Conservation (phyloP, 2,888 invertebrate species). For the Scrobipalpa atriplicella region DNA sequence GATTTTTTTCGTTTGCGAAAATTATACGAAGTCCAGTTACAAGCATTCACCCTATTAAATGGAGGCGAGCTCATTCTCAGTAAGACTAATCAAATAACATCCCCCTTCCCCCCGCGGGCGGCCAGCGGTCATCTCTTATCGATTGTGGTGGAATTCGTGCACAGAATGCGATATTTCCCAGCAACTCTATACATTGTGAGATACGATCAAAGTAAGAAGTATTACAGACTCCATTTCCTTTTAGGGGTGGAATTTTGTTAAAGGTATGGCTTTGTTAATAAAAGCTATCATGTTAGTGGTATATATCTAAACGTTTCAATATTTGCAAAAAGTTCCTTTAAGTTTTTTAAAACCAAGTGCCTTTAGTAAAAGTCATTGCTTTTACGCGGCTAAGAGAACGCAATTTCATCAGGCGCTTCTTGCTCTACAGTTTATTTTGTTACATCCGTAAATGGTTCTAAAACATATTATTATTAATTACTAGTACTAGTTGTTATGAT, state of each 20-base stretch:
- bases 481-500: neutral
- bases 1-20: conserved; percentile 48
- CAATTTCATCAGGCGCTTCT: neutral
- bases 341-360: neutral
- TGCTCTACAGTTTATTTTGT: neutral
- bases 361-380: neutral
- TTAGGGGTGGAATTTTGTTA: neutral
- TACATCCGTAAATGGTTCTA: too few relatives aligned
- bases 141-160: conserved; percentile 83
- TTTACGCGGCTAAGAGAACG: neutral
- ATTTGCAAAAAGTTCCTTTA: neutral
- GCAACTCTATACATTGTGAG: conserved; percentile 65
- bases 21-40: conserved; percentile 79
- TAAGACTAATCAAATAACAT: conserved; percentile 84
- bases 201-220: conserved; percentile 57
- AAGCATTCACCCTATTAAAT: conserved; percentile 81
- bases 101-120: conserved; percentile 68
- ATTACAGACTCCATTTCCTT: conserved; percentile 35
- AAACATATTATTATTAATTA: neutral
- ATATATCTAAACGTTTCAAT: neutral
- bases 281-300: neutral
- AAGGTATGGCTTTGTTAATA: neutral
- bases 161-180: conserved; percentile 81
- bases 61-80: conserved; percentile 82
- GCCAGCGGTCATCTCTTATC: conserved; percentile 82